Conservation (phyloP, 1,140 invertebrate genomes). For the Akabosia matsudoensis region DNA sequence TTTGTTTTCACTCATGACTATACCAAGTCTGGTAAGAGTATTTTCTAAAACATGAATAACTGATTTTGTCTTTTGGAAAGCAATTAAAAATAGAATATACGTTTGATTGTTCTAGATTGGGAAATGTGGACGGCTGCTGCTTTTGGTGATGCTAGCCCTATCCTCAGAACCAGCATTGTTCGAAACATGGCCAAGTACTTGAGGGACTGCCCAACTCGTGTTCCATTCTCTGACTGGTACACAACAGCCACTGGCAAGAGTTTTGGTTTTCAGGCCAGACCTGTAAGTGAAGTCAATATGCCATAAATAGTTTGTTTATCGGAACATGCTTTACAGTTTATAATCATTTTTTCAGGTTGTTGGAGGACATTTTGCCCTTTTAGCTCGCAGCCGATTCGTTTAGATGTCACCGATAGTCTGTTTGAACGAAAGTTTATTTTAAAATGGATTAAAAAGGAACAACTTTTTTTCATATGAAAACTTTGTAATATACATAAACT, state of each 20-base stretch:
- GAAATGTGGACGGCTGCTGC: conserved; percentile 44
- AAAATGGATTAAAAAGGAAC: too few species aligned
- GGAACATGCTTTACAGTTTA: too few species aligned
- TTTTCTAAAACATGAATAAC: neutral
- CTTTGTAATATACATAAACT: too few species aligned
- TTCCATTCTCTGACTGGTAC: conserved; percentile 41
- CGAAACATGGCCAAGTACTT: conserved; percentile 9
- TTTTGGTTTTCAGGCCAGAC: conserved; percentile 29
- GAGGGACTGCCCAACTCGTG: conserved; percentile 15
- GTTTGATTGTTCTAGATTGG: conserved; percentile 36
- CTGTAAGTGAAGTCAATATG: too few species aligned
- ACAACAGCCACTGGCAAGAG: conserved; percentile 27
- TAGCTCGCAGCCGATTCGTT: conserved; percentile 17
- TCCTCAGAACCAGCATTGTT: conserved; percentile 23
- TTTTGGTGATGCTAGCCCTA: conserved; percentile 33
- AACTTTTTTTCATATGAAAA: too few species aligned
- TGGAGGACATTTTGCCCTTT: conserved; percentile 41
- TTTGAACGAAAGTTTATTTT: too few species aligned
- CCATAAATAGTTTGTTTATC: too few species aligned
- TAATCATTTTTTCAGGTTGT: too few species aligned
- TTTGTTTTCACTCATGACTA: conserved; percentile 36
- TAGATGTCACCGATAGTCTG: too few species aligned
- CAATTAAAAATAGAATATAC: neutral
- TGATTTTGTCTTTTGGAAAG: neutral
- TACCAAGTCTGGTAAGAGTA: conserved; percentile 39